Evolutionary conservation across 2,113 vertebrate genomes (phyloP).

Genomic region (Neotragus pygmaeus): DNA sequence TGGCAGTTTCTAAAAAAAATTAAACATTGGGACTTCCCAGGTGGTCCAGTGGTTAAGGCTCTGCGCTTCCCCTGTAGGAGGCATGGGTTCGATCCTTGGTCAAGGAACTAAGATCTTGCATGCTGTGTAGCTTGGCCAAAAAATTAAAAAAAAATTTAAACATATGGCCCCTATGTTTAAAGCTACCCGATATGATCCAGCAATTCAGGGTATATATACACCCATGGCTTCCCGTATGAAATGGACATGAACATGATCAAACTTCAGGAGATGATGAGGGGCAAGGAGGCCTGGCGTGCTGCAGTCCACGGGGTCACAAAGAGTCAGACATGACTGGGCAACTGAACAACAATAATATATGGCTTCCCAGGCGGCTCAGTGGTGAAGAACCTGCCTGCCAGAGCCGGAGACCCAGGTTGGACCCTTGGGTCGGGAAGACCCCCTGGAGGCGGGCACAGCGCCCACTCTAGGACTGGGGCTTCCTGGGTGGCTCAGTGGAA

Average conservation of each 20-base stretch:
- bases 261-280: background rate
- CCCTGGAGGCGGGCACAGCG: background rate
- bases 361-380: background rate
- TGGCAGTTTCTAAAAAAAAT: background rate
- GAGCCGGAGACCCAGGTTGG: background rate
- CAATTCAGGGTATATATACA: background rate
- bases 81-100: background rate
- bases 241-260: background rate
- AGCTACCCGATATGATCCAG: background rate
- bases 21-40: background rate
- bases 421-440: background rate
- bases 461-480: too few species aligned
- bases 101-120: background rate
- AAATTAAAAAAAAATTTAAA: background rate
- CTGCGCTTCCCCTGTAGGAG: rapidly evolving
- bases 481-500: too few species aligned
- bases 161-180: background rate
- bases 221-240: background rate
- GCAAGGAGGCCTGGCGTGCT: background rate
- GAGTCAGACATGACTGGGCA: background rate
- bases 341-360: background rate
- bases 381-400: background rate
- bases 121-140: background rate
- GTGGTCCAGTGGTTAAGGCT: background rate
- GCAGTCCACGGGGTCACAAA: background rate